Conservation (phyloP, 2,888 invertebrate species). For the Aphodius granarius region DNA sequence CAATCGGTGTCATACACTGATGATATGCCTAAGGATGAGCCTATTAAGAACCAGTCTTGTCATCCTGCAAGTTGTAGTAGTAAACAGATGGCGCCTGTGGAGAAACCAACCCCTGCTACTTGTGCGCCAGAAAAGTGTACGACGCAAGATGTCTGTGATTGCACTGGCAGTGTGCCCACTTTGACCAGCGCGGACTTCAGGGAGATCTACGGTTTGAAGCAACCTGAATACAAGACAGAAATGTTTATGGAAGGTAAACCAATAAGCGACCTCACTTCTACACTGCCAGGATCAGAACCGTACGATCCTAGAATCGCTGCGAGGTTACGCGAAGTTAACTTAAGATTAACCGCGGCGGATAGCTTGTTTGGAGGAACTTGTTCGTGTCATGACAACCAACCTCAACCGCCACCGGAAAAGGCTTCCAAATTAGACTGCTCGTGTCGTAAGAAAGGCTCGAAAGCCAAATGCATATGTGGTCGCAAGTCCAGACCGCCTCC, state of each 20-base stretch:
- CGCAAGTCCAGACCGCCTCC: not conserved
- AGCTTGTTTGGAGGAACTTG: not conserved
- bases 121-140: not conserved
- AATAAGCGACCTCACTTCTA: not conserved
- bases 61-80: not conserved
- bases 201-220: not conserved
- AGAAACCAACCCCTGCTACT: not conserved
- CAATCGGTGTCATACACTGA: not conserved
- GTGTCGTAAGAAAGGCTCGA: not conserved
- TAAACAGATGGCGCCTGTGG: not conserved
- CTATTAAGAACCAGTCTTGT: not conserved
- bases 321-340: not conserved
- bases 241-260: not conserved
- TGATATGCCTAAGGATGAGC: not conserved
- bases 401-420: not conserved
- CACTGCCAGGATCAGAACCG: not conserved
- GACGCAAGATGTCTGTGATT: not conserved
- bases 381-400: not conserved
- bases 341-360: not conserved
- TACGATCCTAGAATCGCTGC: not conserved
- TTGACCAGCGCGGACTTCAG: constrained; percentile 12
- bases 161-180: not conserved
- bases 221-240: not conserved
- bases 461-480: not conserved
- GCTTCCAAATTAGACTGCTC: not conserved